A percentile compares a stretch with the other conserved stretches of the same genome.
phyloP scores from a whole-genome alignment of 1,140 invertebrate genomes.

The Microplitis mediator region DNA sequence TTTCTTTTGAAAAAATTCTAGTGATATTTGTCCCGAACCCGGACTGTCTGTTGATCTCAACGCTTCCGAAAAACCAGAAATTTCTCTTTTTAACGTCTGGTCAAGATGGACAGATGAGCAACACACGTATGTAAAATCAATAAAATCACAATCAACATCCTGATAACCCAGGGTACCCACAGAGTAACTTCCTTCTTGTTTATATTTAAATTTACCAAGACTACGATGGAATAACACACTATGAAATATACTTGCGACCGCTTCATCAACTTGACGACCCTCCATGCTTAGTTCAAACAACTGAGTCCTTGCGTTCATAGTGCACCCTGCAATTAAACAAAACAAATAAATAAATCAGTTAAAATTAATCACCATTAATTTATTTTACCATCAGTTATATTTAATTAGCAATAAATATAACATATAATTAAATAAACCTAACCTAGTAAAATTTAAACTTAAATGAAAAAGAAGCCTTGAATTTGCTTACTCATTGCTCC shows the following conservation, averaged over 20 bases:
- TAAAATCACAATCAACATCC: conserved; percentile 96
- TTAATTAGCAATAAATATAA: neutral
- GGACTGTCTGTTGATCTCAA: conserved; percentile 76
- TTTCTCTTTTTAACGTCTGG: conserved; percentile 77
- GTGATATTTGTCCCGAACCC: conserved; percentile 83
- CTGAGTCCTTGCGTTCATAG: conserved; percentile 88
- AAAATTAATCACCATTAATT: neutral
- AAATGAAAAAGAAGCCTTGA: neutral
- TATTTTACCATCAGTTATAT: neutral
- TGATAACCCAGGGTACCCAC: conserved; percentile 93
- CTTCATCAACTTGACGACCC: conserved; percentile 93
- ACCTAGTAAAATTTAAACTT: neutral
- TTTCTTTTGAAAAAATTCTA: conserved; percentile 95
- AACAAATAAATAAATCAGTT: neutral
- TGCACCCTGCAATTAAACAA: conserved; percentile 36
- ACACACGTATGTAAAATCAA: conserved; percentile 96
- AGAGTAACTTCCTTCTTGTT: conserved; percentile 90
- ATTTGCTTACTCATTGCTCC: conserved; percentile 24
- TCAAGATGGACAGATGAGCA: conserved; percentile 83
- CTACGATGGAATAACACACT: conserved; percentile 93
- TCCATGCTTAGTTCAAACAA: conserved; percentile 89
- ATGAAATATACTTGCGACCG: conserved; percentile 92
- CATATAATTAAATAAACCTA: neutral
- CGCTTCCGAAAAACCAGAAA: conserved; percentile 85
- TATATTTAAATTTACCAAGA: conserved; percentile 94